These are phyloP conservation scores for Zoroaster sp. DNA, from an alignment of 53 echinoderm and acorn worm species.

Conservation along the genomic window DNA sequence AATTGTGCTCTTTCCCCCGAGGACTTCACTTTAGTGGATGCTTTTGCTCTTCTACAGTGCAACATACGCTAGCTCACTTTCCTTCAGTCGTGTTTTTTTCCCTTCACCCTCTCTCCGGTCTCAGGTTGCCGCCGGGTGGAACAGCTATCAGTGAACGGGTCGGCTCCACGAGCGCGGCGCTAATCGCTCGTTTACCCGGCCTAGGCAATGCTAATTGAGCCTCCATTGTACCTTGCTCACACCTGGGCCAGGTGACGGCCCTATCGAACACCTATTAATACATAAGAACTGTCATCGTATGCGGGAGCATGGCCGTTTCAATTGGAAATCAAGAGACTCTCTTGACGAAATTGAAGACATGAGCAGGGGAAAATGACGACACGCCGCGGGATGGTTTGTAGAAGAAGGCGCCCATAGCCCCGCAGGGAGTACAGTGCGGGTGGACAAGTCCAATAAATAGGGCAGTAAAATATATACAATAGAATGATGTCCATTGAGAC, in stretches of 20 bases:
- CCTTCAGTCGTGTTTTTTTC: background rate
- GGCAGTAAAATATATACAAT: constrained; percentile 21
- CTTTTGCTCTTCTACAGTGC: constrained; percentile 1
- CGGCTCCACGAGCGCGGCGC: constrained; percentile 48
- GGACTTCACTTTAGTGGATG: background rate
- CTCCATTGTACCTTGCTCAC: constrained; percentile 61
- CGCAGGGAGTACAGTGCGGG: background rate
- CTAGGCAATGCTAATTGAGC: constrained; percentile 62
- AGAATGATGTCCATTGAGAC: background rate
- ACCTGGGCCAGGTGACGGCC: constrained; percentile 83
- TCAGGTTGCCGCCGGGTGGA: constrained; percentile 23
- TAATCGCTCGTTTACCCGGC: constrained; percentile 66
- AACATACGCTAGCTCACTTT: background rate
- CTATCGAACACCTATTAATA: constrained; percentile 76
- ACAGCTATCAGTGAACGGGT: constrained; percentile 30
- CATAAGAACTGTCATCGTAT: constrained; percentile 64
- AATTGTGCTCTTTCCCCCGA: constrained; percentile 10
- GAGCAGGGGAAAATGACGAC: constrained; percentile 15
- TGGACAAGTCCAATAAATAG: background rate
- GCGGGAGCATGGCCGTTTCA: constrained; percentile 19
- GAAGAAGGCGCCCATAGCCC: constrained; percentile 38
- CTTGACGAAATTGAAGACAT: constrained; percentile 18
- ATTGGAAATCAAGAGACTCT: constrained; percentile 35
- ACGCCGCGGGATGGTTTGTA: constrained; percentile 28
- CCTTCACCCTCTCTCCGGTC: background rate